These are phyloP conservation scores for Ichneumoninae sp. DNA, from an alignment of 2,888 invertebrate genomes.

Conservation along the genomic window DNA sequence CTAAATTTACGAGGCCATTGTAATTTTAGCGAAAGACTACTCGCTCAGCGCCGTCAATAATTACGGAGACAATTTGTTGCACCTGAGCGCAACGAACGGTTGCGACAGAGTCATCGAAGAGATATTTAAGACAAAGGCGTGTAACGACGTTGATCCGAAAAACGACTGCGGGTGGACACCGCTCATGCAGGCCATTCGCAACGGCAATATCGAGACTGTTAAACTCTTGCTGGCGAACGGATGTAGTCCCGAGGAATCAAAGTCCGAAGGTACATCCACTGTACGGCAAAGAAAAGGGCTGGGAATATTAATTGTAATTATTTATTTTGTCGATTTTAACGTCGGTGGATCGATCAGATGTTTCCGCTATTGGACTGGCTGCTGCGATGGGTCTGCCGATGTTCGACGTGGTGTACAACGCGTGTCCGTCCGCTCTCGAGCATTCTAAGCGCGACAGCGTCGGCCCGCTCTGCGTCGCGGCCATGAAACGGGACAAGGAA, in stretches of 20 bases:
- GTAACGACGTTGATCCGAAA: slow-evolving; percentile 73
- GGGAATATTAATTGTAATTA: not conserved
- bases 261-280: slow-evolving; percentile 75
- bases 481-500: slow-evolving; percentile 79
- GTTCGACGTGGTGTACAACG: slow-evolving; percentile 77
- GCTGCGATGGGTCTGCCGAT: slow-evolving; percentile 77
- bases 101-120: slow-evolving; percentile 73
- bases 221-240: slow-evolving; percentile 75
- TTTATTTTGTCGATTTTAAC: not conserved
- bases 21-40: slow-evolving; percentile 72
- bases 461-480: slow-evolving; percentile 80
- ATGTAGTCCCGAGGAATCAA: slow-evolving; percentile 74
- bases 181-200: slow-evolving; percentile 81
- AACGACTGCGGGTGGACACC: slow-evolving; percentile 82
- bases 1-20: not conserved
- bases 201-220: slow-evolving; percentile 75
- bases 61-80: slow-evolving; percentile 80
- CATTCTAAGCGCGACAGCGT: slow-evolving; percentile 76
- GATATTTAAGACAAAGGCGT: slow-evolving; percentile 73
- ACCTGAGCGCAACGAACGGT: slow-evolving; percentile 78
- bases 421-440: slow-evolving; percentile 74
- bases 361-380: slow-evolving; percentile 78
- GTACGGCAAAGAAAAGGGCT: not conserved
- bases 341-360: slow-evolving; percentile 68
- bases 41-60: slow-evolving; percentile 78